Conservation (phyloP, 2,113 vertebrate species). For the Clarias batrachus region DNA sequence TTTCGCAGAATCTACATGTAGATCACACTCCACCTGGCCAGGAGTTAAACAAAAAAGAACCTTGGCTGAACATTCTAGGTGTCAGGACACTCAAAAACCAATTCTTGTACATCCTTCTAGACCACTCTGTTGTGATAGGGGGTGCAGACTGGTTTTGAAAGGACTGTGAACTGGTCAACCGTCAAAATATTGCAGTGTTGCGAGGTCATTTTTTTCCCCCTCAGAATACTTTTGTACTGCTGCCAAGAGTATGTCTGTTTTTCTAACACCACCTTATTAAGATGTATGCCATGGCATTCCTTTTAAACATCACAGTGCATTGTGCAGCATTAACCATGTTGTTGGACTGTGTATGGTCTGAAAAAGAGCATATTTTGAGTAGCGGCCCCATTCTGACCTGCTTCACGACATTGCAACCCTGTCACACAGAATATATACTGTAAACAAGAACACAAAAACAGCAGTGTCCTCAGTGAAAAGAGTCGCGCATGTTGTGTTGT, state of each 20-base stretch:
- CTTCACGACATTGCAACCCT: background rate
- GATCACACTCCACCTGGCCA: background rate
- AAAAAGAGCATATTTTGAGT: background rate
- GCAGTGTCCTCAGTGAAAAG: background rate
- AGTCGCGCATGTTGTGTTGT: background rate
- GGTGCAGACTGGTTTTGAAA: background rate
- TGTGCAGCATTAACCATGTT: background rate
- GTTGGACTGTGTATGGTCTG: background rate
- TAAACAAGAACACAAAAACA: background rate
- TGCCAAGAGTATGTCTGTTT: slow-evolving; percentile 8
- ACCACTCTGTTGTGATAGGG: background rate
- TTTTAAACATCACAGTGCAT: background rate
- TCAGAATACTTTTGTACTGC: background rate
- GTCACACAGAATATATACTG: background rate
- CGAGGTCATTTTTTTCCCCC: background rate
- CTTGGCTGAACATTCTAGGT: background rate
- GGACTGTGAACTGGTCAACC: slow-evolving; percentile 1
- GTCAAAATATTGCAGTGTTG: background rate
- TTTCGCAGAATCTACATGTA: background rate
- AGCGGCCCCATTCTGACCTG: background rate
- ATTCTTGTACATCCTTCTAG: background rate
- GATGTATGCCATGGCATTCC: background rate
- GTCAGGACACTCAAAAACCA: background rate
- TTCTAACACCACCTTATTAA: slow-evolving; percentile 17
- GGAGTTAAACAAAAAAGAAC: background rate